Conservation (phyloP, 2,113 vertebrate species). For the Onychostruthus taczanowskii region DNA sequence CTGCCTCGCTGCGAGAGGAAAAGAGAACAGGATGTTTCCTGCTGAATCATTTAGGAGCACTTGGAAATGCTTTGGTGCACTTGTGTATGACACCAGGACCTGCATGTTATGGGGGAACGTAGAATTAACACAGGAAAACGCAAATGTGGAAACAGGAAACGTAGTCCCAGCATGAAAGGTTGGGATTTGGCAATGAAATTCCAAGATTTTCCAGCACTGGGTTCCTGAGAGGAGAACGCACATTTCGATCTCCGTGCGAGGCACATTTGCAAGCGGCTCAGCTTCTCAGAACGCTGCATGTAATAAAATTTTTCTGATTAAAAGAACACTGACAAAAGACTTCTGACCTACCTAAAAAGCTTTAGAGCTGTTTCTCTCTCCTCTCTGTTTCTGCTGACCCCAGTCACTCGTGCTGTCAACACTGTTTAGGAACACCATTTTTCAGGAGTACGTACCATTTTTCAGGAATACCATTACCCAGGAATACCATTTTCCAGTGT, state of each 20-base stretch:
- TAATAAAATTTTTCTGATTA: conserved; percentile 6
- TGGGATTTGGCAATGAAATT: conserved; percentile 4
- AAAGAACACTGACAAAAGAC: background rate
- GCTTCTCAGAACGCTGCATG: background rate
- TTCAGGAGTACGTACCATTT: background rate
- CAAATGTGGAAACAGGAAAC: background rate
- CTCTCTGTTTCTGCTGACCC: background rate
- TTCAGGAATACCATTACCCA: conserved; percentile 13
- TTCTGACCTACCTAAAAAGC: background rate
- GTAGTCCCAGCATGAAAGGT: background rate
- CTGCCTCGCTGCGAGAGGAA: background rate
- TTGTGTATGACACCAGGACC: background rate
- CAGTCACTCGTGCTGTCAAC: background rate
- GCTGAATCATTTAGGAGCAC: background rate
- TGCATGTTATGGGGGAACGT: background rate
- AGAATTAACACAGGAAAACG: background rate
- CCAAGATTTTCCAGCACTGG: background rate
- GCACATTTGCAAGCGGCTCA: background rate
- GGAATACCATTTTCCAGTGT: conserved; percentile 11
- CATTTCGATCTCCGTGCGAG: accelerated
- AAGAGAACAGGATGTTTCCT: background rate
- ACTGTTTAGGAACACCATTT: background rate
- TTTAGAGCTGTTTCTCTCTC: background rate
- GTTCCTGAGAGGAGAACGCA: background rate
- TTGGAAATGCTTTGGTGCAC: background rate